Percentiles rank a stretch among this genome's conserved stretches.
Evolutionary conservation across 2,113 vertebrate genomes (phyloP).

Genomic region (Caranx melampygus): DNA sequence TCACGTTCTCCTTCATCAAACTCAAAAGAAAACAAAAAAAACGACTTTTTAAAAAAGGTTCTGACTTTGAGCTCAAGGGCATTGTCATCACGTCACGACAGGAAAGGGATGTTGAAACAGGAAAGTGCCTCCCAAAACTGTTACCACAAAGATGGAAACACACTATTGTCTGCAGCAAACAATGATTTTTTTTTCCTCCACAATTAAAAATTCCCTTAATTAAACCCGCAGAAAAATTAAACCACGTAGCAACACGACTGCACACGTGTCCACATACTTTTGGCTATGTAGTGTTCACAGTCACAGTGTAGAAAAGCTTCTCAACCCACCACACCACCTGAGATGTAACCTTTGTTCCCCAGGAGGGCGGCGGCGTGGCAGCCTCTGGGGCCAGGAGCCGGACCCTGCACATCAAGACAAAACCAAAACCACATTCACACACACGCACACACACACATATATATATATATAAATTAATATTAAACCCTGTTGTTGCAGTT

Average conservation of each 20-base stretch:
- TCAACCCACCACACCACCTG: constrained; percentile 91
- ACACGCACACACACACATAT: no score
- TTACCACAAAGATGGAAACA: background rate
- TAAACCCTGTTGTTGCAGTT: no score
- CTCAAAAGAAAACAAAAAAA: background rate
- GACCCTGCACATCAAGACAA: constrained; percentile 64
- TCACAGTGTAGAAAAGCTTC: background rate
- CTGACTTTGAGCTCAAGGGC: background rate
- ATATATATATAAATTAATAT: no score
- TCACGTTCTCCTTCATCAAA: background rate
- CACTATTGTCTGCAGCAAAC: background rate
- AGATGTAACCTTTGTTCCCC: constrained; percentile 93
- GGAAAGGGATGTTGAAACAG: constrained; percentile 60
- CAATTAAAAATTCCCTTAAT: constrained; percentile 4
- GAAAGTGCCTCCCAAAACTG: constrained; percentile 60
- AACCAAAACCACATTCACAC: background rate
- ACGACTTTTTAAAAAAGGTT: constrained; percentile 10
- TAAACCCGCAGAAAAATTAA: background rate
- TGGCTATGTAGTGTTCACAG: background rate
- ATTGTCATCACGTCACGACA: constrained; percentile 28
- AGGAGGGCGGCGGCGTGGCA: constrained; percentile 81
- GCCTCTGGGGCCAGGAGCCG: constrained; percentile 68
- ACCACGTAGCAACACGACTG: no score
- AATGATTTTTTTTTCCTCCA: no score
- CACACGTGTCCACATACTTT: background rate